Evolutionary conservation across 2,113 vertebrate genomes (phyloP), one percentile per base, ranked within the genome.

Genomic region (Lasiurus borealis): DNA sequence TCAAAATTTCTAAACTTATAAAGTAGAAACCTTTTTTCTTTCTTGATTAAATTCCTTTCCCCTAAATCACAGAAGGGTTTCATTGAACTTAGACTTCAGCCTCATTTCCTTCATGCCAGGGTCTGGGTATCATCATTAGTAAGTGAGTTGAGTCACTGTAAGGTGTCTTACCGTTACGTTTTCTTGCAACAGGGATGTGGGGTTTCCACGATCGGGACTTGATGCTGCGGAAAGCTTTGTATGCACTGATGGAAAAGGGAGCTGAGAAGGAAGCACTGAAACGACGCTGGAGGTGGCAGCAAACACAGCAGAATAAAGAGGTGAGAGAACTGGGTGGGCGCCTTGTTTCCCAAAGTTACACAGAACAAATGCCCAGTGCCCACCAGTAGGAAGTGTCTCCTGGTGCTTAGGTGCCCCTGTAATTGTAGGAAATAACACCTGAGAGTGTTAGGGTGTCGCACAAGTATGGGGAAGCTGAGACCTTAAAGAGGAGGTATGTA

Each of bases 281-380:
- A 97, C 97, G 99, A 36, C 97, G 99, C 52, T 99, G 99, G 99
- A 98, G 99, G 75, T 99, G 99, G 99, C 99, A 99, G 97, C 99
- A 99, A 89, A 99, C 99, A 0, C 99, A 99, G 98, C 99, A 99
- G 98, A 99, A 99, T 98, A 99, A 99, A 98, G 99, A 99, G 99
- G 99, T 99, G 66, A 82, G 96, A 52, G 36, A 40, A 11, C 18
- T 19, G 2, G 59, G 52, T 19, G 73, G 85, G 19, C 31, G 8
- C 31, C 27, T 80, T 76, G 50, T 76, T 80, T 86, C 29, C 57
- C 29, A 46, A 4, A 62, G 46, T 77, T 62, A 25, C 13, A 21
- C 0, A 2, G 7, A 6, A 19, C 52, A 25, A 5, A 46, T 57
- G 68, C 68, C 9, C 21, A 15, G 44, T 31, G 50, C 21, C 11